Evolutionary conservation across 2,797 vertebrate genomes (phyloP).

Genomic region (Rousettus madagascariensis): DNA sequence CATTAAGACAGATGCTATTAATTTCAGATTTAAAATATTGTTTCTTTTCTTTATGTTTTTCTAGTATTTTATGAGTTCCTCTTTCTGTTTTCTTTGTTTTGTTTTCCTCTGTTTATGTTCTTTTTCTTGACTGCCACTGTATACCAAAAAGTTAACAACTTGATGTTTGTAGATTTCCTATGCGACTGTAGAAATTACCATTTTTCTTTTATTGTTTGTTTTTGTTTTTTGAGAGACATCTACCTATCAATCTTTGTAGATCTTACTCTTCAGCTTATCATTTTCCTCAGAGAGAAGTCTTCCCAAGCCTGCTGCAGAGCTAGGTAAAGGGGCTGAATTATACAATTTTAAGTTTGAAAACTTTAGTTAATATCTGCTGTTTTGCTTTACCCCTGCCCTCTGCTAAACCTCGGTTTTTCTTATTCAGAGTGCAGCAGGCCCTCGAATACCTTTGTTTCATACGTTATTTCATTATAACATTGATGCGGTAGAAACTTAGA

Average conservation of each 20-base stretch:
- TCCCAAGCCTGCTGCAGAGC: neutral
- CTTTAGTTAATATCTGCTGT: neutral
- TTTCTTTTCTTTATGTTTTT: neutral
- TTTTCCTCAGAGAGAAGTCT: neutral
- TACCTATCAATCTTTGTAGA: neutral
- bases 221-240: neutral
- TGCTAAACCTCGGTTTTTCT: neutral
- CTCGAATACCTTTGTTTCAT: neutral
- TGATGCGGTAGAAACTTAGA: neutral
- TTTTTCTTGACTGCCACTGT: neutral
- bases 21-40: neutral
- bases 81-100: neutral
- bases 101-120: neutral
- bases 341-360: neutral
- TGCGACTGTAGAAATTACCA: neutral
- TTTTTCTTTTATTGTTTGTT: no score
- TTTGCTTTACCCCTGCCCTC: neutral
- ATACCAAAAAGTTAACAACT: neutral
- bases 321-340: neutral
- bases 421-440: neutral
- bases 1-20: neutral
- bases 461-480: neutral
- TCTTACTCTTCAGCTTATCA: neutral
- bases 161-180: neutral
- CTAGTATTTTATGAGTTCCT: neutral